Evolutionary conservation across 2,888 invertebrate genomes (phyloP).

Genomic region (Fragum whitleyi): DNA sequence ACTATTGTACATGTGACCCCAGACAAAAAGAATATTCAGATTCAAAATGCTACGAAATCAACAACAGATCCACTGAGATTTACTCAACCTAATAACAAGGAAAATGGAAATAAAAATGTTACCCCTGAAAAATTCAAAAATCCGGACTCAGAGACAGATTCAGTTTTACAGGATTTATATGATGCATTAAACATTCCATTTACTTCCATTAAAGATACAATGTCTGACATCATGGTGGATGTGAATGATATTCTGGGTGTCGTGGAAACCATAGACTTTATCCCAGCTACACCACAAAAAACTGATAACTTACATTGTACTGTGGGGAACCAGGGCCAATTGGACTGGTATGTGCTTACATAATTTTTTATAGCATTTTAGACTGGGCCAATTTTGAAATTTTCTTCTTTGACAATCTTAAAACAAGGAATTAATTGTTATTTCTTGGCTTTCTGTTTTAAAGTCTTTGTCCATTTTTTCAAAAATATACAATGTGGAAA

Average conservation of each 20-base stretch:
- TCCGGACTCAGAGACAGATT: constrained; percentile 18
- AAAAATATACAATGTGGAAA: too few relatives aligned
- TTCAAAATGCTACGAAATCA: background rate
- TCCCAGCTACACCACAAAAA: constrained; percentile 14
- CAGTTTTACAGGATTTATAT: constrained; percentile 65
- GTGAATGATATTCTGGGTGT: constrained; percentile 55
- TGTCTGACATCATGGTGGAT: constrained; percentile 56
- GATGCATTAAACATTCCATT: constrained; percentile 67
- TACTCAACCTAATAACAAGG: constrained; percentile 11
- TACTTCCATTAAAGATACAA: constrained; percentile 34
- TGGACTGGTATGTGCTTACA: constrained; percentile 50
- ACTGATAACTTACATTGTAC: constrained; percentile 18
- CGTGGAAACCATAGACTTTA: constrained; percentile 26
- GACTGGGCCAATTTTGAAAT: background rate
- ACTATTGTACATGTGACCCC: background rate
- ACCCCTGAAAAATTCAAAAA: background rate
- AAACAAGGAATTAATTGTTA: background rate
- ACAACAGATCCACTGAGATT: background rate
- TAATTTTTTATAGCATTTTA: background rate
- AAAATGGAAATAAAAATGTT: background rate
- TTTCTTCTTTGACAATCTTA: too few relatives aligned
- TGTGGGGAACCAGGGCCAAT: constrained; percentile 25
- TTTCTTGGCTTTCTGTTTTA: too few relatives aligned
- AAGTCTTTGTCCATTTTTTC: too few relatives aligned
- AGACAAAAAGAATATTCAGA: background rate